Evolutionary conservation across 2,113 vertebrate species (phyloP).

Genomic region (Vulpes ferrilata): DNA sequence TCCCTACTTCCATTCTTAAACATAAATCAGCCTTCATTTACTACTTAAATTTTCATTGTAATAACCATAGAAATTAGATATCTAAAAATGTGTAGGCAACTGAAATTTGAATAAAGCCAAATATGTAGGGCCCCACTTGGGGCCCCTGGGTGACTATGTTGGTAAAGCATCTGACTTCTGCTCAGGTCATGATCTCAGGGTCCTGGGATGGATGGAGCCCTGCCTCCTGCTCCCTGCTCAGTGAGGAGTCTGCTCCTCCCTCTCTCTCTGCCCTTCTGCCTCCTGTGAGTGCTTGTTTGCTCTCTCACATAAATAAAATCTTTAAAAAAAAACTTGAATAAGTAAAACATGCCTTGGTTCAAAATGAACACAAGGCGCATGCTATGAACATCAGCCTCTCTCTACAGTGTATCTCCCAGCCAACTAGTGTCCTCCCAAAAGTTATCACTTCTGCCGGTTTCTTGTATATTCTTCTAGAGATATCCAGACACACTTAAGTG

Average conservation of each 20-base stretch:
- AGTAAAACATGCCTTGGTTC: neutral
- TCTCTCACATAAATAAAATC: neutral
- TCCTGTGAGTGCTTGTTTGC: neutral
- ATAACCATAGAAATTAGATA: neutral
- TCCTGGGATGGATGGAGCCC: neutral
- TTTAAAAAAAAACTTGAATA: neutral
- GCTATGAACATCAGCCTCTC: neutral
- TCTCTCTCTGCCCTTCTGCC: neutral
- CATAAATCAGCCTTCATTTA: conserved; percentile 15
- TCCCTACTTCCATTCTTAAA: conserved; percentile 33
- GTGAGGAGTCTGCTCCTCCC: neutral
- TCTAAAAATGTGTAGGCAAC: neutral
- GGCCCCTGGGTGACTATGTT: neutral
- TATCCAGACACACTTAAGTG: neutral
- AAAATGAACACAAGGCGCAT: neutral
- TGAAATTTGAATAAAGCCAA: conserved; percentile 55
- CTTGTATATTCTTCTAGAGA: neutral
- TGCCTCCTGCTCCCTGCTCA: neutral
- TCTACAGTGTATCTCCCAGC: neutral
- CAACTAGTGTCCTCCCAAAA: neutral
- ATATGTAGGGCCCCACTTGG: neutral
- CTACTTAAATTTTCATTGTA: conserved; percentile 29
- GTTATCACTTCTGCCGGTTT: neutral
- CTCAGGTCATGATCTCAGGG: neutral
- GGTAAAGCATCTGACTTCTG: neutral